Base-by-base conservation (phyloP, 2,888 invertebrate genomes). In the Macrophya alboannulata region DNA sequence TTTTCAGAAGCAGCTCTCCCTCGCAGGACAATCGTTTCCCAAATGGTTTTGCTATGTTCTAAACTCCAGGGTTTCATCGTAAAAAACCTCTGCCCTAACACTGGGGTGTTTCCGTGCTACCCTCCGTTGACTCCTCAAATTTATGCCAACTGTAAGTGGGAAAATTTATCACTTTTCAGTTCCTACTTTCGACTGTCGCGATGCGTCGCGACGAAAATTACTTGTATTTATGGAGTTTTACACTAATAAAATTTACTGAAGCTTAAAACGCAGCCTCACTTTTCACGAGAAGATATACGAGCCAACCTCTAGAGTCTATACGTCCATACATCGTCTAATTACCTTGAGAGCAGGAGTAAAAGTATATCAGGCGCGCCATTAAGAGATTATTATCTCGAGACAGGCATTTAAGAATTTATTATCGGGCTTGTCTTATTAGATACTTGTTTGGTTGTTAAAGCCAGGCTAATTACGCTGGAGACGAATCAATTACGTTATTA, bases 11-110 rank as follows among this genome's bases (percentile, higher is more conserved):
- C 93, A 85, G 93, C 93, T 89, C 88, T 92, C 87, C 89, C 87
- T 82, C 89, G 88, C 86, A 93, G 90, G 87, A 88, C 91, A 89
- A 86, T 95, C 72, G 96, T 95, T 0, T 93, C 96, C 21, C 97
- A 97, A 91, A 89, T 96, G 89, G 96, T 95, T 1, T 92, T 97
- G 77, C 90, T 97, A 82, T 95, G 96, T 77, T 95, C 96, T 43
- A 97, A 97, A 92, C 92, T 97, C 84, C 97, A 97, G 92, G 95
- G 95, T 48, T 94, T 95, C 25, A 91, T 95, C 5, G 95, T 95
- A 15, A 96, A 95, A 91, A 91, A 94, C 17, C 90, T 96, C 43
- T 55, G 55, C 55, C 95, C 96, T 0, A 95, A 95, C 90, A 89
- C 95, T 1, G 94, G 95, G 25, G 89, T 94, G 5, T 92, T 96